These are phyloP conservation scores for Ichneumoninae sp. DNA, from an alignment of 2,888 invertebrate species.

Conservation along the genomic window DNA sequence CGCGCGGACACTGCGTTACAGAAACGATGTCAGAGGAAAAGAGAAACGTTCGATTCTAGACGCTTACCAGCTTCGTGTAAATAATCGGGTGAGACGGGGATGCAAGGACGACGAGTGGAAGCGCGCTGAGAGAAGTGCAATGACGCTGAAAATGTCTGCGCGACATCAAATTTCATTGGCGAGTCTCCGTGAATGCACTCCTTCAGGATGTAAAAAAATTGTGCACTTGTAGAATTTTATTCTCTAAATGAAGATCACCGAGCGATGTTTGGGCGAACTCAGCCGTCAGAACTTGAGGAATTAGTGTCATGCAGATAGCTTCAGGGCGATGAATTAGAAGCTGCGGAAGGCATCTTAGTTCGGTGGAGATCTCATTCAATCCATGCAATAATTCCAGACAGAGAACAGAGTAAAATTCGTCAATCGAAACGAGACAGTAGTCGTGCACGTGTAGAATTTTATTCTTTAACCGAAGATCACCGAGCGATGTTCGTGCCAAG, in stretches of 20 bases:
- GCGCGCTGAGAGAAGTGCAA: not conserved
- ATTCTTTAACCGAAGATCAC: too few species aligned
- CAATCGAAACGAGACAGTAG: not conserved
- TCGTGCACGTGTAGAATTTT: not conserved
- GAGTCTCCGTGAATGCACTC: too few species aligned
- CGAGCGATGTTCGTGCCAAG: too few species aligned
- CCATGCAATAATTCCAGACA: not conserved
- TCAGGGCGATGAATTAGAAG: not conserved
- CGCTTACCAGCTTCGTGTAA: not conserved
- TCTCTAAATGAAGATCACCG: too few species aligned
- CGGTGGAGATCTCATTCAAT: too few species aligned
- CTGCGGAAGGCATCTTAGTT: not conserved
- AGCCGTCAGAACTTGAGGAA: too few species aligned
- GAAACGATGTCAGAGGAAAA: not conserved
- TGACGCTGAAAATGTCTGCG: too few species aligned
- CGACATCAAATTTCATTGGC: too few species aligned
- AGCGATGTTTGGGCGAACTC: too few species aligned
- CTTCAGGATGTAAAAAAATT: too few species aligned
- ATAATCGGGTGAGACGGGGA: not conserved
- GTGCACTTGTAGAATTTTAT: too few species aligned
- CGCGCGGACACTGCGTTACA: not conserved
- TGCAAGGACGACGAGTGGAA: not conserved
- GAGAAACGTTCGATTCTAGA: not conserved
- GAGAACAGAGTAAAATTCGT: not conserved
- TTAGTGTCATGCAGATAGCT: too few species aligned